Percentiles rank a stretch among this genome's conserved stretches.
Evolutionary conservation across 2,888 invertebrate genomes (phyloP).

Genomic region (Agriopis marginaria): DNA sequence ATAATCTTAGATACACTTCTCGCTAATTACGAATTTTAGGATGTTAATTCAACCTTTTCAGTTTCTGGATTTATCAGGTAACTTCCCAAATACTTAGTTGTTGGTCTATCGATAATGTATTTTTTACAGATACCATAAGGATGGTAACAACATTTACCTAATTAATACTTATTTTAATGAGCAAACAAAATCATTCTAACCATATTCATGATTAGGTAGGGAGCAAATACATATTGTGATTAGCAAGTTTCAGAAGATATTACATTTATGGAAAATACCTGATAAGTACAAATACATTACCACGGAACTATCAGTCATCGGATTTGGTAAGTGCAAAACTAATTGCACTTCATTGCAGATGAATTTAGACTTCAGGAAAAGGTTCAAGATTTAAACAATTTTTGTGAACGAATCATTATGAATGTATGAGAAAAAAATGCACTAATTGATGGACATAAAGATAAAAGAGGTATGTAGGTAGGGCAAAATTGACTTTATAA

Average conservation of each 20-base stretch:
- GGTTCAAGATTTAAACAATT: too few species aligned
- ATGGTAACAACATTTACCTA: constrained; percentile 12
- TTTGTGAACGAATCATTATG: neutral
- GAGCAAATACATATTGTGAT: neutral
- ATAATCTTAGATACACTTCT: neutral
- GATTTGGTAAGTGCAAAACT: constrained; percentile 19
- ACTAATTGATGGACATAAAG: neutral
- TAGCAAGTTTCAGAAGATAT: constrained; percentile 22
- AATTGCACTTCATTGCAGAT: constrained; percentile 12
- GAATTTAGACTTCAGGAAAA: neutral
- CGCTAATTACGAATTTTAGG: neutral
- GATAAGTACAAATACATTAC: neutral
- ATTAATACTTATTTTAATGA: neutral
- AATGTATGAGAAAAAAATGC: neutral
- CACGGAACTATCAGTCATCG: neutral
- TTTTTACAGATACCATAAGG: constrained; percentile 14
- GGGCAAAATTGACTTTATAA: constrained; percentile 2
- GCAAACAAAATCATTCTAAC: neutral
- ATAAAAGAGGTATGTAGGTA: neutral
- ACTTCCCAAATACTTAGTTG: neutral
- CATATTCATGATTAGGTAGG: constrained; percentile 14
- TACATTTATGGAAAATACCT: too few species aligned
- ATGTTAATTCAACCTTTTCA: constrained; percentile 14
- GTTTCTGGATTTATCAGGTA: constrained; percentile 21
- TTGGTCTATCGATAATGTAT: neutral